These are phyloP conservation scores for Danio albolineatus DNA, from an alignment of 2,797 vertebrate genomes.

Conservation along the genomic window DNA sequence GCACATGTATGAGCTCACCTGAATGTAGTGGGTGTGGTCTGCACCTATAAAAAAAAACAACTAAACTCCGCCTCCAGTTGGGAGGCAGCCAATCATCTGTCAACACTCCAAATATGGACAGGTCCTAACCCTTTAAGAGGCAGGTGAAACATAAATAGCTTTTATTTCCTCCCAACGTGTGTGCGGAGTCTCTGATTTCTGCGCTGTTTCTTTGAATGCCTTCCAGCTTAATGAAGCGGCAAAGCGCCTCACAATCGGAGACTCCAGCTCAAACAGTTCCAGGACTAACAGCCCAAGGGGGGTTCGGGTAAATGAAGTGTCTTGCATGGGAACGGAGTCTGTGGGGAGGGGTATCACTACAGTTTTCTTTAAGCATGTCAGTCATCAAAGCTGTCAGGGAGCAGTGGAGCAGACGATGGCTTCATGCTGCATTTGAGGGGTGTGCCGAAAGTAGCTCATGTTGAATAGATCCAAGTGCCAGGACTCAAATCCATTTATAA, in stretches of 20 bases:
- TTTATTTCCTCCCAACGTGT: conserved; percentile 20
- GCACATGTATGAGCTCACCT: conserved; percentile 59
- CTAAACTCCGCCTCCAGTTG: conserved; percentile 54
- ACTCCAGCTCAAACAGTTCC: conserved; percentile 23
- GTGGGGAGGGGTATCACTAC: conserved; percentile 37
- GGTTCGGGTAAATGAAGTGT: conserved; percentile 40
- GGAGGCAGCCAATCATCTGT: conserved; percentile 67
- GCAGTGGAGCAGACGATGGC: conserved; percentile 58
- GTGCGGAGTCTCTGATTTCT: conserved; percentile 25
- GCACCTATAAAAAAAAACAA: conserved; percentile 51
- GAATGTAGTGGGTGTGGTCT: conserved; percentile 65
- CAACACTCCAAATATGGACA: conserved; percentile 69
- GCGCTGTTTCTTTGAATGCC: conserved; percentile 31
- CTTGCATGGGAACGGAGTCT: conserved; percentile 35
- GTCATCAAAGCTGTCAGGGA: conserved; percentile 57
- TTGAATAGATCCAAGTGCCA: conserved; percentile 61
- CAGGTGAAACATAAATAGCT: conserved; percentile 52
- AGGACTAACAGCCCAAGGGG: conserved; percentile 26
- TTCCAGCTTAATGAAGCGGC: conserved; percentile 58
- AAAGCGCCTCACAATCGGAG: conserved; percentile 44
- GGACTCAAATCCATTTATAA: conserved; percentile 61
- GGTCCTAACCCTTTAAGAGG: conserved; percentile 59
- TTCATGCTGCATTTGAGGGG: conserved; percentile 64
- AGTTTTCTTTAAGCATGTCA: conserved; percentile 39
- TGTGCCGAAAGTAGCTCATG: conserved; percentile 51